Evolutionary conservation across 1,140 invertebrate species (phyloP).

Genomic region (Lanistes nyassanus): DNA sequence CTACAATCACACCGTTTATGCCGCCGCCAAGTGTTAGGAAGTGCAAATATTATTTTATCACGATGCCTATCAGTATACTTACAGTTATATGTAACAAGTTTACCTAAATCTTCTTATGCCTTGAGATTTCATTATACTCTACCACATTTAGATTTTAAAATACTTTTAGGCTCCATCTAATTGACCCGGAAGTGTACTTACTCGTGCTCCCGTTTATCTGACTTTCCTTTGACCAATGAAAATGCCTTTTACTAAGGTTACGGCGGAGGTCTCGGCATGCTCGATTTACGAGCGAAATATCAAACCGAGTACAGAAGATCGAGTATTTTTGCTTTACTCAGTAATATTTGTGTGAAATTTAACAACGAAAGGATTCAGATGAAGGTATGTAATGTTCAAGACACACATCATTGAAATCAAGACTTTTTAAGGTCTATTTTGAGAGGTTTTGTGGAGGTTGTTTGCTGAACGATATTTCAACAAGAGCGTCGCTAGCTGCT

Average conservation of each 20-base stretch:
- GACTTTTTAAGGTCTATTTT: background rate
- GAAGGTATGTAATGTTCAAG: background rate
- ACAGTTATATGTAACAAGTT: background rate
- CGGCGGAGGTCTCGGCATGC: constrained; percentile 7
- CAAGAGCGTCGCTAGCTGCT: constrained; percentile 10
- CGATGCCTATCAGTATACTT: background rate
- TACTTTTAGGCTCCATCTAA: background rate
- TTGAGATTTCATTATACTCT: background rate
- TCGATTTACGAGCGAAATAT: constrained; percentile 28
- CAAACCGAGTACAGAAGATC: constrained; percentile 16
- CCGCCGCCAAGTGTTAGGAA: background rate
- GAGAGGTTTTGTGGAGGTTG: constrained; percentile 1
- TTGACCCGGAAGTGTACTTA: background rate
- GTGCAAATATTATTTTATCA: background rate
- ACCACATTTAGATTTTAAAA: background rate
- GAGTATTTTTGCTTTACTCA: background rate
- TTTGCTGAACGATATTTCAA: too few species aligned
- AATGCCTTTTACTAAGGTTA: background rate
- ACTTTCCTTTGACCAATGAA: constrained; percentile 13
- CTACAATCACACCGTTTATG: background rate
- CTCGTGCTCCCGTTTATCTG: background rate
- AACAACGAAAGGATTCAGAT: background rate
- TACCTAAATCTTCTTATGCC: background rate
- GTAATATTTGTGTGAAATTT: background rate
- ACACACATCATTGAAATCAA: background rate